Percentiles rank a stretch among this genome's conserved stretches.
phyloP scores from a whole-genome alignment of 1,140 invertebrate species.

The Drosophila nebulosa region DNA sequence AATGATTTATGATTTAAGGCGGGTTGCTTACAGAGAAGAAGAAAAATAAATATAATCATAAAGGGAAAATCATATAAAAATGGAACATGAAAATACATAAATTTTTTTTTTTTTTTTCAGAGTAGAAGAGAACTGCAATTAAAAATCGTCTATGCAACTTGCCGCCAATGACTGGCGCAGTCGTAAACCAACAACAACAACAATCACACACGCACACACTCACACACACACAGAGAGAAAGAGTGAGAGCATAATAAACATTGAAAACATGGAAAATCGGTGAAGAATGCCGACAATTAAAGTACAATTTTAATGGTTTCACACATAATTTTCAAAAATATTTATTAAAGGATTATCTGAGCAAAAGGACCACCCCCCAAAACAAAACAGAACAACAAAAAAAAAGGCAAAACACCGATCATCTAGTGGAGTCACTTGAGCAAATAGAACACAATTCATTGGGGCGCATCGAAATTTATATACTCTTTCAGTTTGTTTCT shows the following conservation, averaged over 20 bases:
- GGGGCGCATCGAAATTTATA: background rate
- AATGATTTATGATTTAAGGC: conserved; percentile 67
- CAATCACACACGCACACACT: conserved; percentile 7
- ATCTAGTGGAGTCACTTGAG: conserved; percentile 52
- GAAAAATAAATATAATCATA: conserved; percentile 18
- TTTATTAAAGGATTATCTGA: conserved; percentile 63
- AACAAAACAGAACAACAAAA: conserved; percentile 37
- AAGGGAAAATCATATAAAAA: conserved; percentile 6
- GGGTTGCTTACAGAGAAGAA: conserved; percentile 28
- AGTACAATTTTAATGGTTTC: conserved; percentile 63
- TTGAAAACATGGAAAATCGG: conserved; percentile 20
- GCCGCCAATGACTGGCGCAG: conserved; percentile 44
- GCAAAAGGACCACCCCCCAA: conserved; percentile 48
- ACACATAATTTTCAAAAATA: conserved; percentile 58
- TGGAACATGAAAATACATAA: conserved; percentile 57
- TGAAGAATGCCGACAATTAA: conserved; percentile 39
- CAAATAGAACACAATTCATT: conserved; percentile 10
- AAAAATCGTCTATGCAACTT: conserved; percentile 69
- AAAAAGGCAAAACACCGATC: background rate
- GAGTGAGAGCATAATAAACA: conserved; percentile 32
- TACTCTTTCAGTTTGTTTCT: background rate
- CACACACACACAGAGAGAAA: conserved; percentile 13
- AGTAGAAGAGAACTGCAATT: conserved; percentile 46
- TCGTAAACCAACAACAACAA: conserved; percentile 47
- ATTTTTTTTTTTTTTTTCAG: conserved; percentile 26